phyloP scores from a whole-genome alignment of 2,888 invertebrate species.

The Lepas anatifera region DNA sequence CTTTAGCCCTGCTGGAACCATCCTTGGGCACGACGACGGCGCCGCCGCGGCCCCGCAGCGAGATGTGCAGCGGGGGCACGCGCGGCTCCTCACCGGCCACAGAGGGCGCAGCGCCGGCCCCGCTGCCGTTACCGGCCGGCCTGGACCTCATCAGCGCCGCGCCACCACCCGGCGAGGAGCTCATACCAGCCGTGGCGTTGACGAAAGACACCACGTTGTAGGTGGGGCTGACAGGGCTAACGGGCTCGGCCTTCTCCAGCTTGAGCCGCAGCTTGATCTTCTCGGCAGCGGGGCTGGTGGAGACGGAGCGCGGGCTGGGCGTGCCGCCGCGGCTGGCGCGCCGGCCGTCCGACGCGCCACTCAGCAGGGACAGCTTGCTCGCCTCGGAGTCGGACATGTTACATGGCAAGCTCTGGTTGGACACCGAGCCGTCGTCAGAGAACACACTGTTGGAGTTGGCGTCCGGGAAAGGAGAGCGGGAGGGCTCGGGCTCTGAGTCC shows the following conservation, averaged over 20 bases:
- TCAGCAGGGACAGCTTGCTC: conserved; percentile 44
- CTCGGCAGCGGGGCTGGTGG: conserved; percentile 42
- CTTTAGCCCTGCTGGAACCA: background rate
- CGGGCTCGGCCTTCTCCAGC: conserved; percentile 64
- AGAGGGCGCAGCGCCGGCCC: conserved; percentile 7
- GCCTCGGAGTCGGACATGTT: conserved; percentile 45
- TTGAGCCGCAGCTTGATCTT: conserved; percentile 72
- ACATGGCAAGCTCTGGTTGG: background rate
- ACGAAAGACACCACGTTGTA: conserved; percentile 69
- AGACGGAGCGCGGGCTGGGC: conserved; percentile 32
- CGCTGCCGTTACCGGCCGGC: background rate
- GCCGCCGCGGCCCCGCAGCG: conserved; percentile 62
- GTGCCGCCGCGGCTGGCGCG: conserved; percentile 26
- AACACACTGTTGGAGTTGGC: conserved; percentile 18
- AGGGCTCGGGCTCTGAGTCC: conserved; percentile 39
- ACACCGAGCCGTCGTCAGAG: conserved; percentile 19
- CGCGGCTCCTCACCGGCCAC: conserved; percentile 51
- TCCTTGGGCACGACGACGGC: conserved; percentile 54
- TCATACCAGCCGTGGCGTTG: conserved; percentile 36
- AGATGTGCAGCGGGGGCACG: conserved; percentile 80
- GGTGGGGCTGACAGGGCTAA: conserved; percentile 44
- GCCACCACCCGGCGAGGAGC: conserved; percentile 32
- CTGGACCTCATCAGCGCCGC: conserved; percentile 25
- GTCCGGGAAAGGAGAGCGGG: conserved; percentile 16
- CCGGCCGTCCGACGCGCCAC: conserved; percentile 31